Conservation (phyloP, 1,140 invertebrate species). For the Phymastichus coffea region DNA sequence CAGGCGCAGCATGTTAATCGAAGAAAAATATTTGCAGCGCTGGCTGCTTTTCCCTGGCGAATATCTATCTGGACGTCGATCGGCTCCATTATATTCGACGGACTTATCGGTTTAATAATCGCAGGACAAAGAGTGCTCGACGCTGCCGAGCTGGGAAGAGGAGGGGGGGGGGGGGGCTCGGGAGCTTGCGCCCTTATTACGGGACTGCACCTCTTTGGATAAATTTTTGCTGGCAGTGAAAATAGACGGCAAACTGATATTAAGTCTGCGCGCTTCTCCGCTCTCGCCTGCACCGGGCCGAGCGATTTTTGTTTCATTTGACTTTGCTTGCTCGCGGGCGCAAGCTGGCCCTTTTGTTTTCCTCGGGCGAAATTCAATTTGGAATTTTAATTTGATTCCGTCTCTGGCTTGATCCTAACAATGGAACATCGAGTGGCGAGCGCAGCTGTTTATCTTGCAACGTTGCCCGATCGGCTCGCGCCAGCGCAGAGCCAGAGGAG, state of each 20-base stretch:
- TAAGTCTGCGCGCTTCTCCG: neutral
- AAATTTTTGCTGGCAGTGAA: neutral
- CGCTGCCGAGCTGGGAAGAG: neutral
- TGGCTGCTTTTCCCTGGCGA: neutral
- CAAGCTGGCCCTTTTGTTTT: too few relatives aligned
- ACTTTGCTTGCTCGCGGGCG: too few relatives aligned
- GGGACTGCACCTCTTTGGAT: too few relatives aligned
- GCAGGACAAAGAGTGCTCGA: too few relatives aligned
- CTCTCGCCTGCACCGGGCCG: too few relatives aligned
- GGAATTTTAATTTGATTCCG: neutral
- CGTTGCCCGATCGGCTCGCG: too few relatives aligned
- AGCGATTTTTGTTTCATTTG: slow-evolving; percentile 13
- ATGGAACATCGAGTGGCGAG: too few relatives aligned
- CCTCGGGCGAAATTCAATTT: slow-evolving; percentile 7
- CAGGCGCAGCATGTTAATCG: slow-evolving; percentile 6
- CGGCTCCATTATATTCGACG: neutral
- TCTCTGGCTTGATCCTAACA: too few relatives aligned
- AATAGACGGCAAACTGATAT: slow-evolving; percentile 1
- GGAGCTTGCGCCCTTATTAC: slow-evolving; percentile 3
- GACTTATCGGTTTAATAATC: slow-evolving; percentile 21
- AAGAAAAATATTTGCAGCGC: neutral
- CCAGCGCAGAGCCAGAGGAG: too few relatives aligned
- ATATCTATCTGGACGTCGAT: neutral
- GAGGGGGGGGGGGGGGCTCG: too few relatives aligned
- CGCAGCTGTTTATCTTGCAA: too few relatives aligned